Conservation (phyloP, 2,888 invertebrate species). For the Anarsia innoxiella region DNA sequence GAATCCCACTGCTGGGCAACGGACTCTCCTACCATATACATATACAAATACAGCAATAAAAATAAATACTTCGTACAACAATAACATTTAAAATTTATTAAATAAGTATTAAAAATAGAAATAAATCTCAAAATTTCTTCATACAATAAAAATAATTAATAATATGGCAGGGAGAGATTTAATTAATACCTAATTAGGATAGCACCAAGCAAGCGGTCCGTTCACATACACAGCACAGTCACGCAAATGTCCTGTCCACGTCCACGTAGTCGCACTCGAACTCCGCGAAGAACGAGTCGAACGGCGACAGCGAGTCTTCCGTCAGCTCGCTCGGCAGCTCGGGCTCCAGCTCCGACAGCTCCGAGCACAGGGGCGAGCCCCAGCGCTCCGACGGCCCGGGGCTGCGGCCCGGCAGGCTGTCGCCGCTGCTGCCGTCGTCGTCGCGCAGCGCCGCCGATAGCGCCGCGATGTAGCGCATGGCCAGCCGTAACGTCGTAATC, state of each 20-base stretch:
- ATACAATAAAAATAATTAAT: slow-evolving; percentile 54
- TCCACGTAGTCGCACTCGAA: slow-evolving; percentile 68
- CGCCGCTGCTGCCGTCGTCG: slow-evolving; percentile 28
- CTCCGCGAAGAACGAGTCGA: slow-evolving; percentile 70
- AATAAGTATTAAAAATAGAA: slow-evolving; percentile 43
- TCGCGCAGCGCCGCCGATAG: slow-evolving; percentile 80
- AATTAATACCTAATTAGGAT: slow-evolving; percentile 46
- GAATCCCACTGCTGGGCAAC: too few relatives aligned
- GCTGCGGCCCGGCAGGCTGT: slow-evolving; percentile 11
- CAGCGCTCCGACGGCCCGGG: slow-evolving; percentile 46
- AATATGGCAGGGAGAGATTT: slow-evolving; percentile 65
- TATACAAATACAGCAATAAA: too few relatives aligned
- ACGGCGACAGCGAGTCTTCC: too few relatives aligned
- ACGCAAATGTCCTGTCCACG: slow-evolving; percentile 66
- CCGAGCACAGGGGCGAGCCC: slow-evolving; percentile 67
- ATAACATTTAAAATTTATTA: slow-evolving; percentile 67
- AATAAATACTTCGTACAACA: slow-evolving; percentile 42
- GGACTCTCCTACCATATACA: too few relatives aligned
- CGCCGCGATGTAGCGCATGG: slow-evolving; percentile 90
- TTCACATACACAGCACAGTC: slow-evolving; percentile 24
- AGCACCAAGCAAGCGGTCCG: slow-evolving; percentile 27
- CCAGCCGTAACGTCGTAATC: slow-evolving; percentile 89
- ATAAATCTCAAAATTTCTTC: slow-evolving; percentile 53
- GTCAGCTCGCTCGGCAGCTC: slow-evolving; percentile 43
- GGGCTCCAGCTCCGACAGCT: slow-evolving; percentile 65